These are phyloP conservation scores for Decapterus maruadsi DNA, from an alignment of 2,797 vertebrate genomes.

Conservation along the genomic window DNA sequence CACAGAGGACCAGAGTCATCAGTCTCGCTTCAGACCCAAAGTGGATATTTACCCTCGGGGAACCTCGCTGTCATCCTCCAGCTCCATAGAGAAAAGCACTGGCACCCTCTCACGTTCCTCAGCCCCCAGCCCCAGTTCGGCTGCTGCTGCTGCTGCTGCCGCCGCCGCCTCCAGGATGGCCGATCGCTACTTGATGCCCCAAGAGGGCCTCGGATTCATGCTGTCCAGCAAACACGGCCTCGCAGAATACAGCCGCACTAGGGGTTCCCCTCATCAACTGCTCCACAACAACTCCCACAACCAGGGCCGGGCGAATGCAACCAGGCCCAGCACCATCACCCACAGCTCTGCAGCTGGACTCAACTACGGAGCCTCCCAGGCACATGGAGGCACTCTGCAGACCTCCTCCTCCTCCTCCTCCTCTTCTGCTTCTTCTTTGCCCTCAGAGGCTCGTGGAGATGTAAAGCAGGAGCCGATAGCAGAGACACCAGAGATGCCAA, in stretches of 20 bases:
- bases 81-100: slow-evolving; percentile 81
- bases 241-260: slow-evolving; percentile 76
- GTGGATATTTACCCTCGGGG: slow-evolving; percentile 83
- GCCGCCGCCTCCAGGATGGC: slow-evolving; percentile 55
- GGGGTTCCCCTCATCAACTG: slow-evolving; percentile 67
- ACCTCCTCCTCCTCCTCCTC: slow-evolving; percentile 49
- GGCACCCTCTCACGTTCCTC: slow-evolving; percentile 72
- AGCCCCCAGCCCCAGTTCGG: slow-evolving; percentile 61
- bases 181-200: slow-evolving; percentile 85
- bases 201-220: slow-evolving; percentile 83
- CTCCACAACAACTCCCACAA: slow-evolving; percentile 49
- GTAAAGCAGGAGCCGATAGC: slow-evolving; percentile 84
- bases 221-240: slow-evolving; percentile 88
- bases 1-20: slow-evolving; percentile 67
- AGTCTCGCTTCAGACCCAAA: slow-evolving; percentile 79
- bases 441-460: slow-evolving; percentile 64
- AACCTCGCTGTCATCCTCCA: slow-evolving; percentile 60
- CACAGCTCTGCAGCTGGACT: slow-evolving; percentile 53
- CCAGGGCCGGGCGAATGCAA: slow-evolving; percentile 48
- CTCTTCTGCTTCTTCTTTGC: slow-evolving; percentile 66
- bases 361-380: slow-evolving; percentile 62
- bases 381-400: slow-evolving; percentile 59
- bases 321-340: slow-evolving; percentile 64
- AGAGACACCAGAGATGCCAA: slow-evolving; percentile 85
- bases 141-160: slow-evolving; percentile 50